Evolutionary conservation across 1,140 invertebrate species (phyloP), one percentile per base, ranked within the genome.

Genomic region (Papilio machaon): DNA sequence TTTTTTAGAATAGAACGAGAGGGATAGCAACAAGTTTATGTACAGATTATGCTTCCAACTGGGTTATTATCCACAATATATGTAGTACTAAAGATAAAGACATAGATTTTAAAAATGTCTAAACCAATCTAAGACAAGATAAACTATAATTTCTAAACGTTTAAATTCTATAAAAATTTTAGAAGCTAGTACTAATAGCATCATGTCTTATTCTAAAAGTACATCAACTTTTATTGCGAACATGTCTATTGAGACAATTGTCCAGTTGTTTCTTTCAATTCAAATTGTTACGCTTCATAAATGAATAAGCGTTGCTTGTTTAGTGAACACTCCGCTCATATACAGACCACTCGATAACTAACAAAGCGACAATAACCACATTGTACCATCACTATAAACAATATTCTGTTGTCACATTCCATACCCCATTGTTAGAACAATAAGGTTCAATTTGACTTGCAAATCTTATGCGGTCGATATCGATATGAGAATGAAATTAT

Each of bases 241-340:
- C 64, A 35, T 38, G 11, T 15, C 64, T 35, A 35, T 70, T 70
- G 30, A 15, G 13, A 70, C 64, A 70, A 70, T 70, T 70, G 64
- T 35, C 64, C 6, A 1, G 52, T 54, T 17, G 64, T 70, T 70
- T 70, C 64, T 70, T 70, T 70, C 64, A 38, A 70, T 67, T 46
- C 43, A 73, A 19, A 73, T 74, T 74, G 73, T 47, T 74, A 70
- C 23, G 23, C 38, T n/a, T 76, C 64, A 38, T 74, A 47, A 76
- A 76, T 76, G 74, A 76, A 76, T 76, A 54, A 47, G 74, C 74
- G 74, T 30, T 13, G 43, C 13, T 74, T 52, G 47, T 76, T 47
- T 76, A 76, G 74, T 76, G 47, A 19, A 49, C 73, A 47, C 23
- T 30, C 23, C 47, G 47, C n/a, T 47, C 74, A 6, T 47, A 30